phyloP scores from a whole-genome alignment of 2,888 invertebrate species.

The Drosophila limbata region DNA sequence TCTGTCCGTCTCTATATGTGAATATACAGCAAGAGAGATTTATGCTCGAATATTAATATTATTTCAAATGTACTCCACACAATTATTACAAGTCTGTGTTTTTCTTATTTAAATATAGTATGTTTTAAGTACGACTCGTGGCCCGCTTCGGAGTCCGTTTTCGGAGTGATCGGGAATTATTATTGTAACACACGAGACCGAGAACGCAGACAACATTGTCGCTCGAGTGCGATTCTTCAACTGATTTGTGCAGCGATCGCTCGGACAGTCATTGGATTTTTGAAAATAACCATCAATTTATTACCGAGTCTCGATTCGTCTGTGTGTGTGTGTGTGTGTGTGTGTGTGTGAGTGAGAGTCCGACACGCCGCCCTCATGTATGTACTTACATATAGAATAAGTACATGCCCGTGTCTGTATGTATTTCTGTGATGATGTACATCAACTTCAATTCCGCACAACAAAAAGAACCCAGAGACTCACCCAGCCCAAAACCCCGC shows the following conservation, averaged over 20 bases:
- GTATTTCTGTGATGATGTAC: constrained; percentile 52
- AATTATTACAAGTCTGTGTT: constrained; percentile 14
- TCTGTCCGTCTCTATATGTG: not conserved
- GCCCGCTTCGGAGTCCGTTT: no score
- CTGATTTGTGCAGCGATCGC: constrained; percentile 84
- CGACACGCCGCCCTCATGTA: constrained; percentile 72
- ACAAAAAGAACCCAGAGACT: constrained; percentile 41
- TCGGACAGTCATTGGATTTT: constrained; percentile 85
- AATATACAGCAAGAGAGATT: constrained; percentile 13
- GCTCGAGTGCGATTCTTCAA: constrained; percentile 84
- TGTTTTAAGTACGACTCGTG: not conserved
- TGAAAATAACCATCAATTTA: constrained; percentile 81
- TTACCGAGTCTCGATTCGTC: constrained; percentile 54
- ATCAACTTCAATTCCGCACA: constrained; percentile 77
- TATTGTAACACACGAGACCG: no score
- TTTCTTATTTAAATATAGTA: constrained; percentile 3
- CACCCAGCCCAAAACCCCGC: constrained; percentile 24
- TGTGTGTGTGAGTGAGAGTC: constrained; percentile 30
- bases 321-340: constrained; percentile 10
- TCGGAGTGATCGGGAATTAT: no score
- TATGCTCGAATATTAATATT: constrained; percentile 16
- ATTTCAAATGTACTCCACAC: constrained; percentile 25
- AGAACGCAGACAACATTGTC: constrained; percentile 66
- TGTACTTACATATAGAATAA: constrained; percentile 20
- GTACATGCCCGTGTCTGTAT: not conserved